Conservation (phyloP, 2,113 vertebrate species). For the Corythornis cristatus region DNA sequence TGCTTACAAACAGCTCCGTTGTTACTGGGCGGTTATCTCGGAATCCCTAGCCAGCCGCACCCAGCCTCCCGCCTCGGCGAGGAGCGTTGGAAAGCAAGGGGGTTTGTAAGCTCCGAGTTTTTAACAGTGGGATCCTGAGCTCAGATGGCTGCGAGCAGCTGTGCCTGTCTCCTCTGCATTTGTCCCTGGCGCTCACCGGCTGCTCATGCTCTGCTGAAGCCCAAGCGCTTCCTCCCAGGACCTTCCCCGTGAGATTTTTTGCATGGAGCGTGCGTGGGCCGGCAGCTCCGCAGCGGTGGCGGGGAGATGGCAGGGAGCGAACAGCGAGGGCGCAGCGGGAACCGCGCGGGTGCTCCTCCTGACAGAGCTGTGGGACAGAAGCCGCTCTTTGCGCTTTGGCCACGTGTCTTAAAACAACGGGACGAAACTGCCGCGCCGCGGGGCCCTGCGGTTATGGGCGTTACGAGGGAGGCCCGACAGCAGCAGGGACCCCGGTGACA, state of each 20-base stretch:
- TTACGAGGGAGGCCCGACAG: not conserved
- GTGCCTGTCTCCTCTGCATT: rapidly evolving
- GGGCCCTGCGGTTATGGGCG: rapidly evolving
- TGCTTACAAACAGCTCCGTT: too few relatives aligned
- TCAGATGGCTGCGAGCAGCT: rapidly evolving
- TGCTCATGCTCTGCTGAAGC: not conserved
- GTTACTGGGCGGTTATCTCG: too few relatives aligned
- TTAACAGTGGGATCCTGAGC: not conserved
- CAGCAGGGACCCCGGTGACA: rapidly evolving
- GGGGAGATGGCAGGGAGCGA: rapidly evolving
- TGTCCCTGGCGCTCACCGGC: rapidly evolving
- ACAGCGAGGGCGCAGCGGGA: rapidly evolving
- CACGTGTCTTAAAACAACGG: rapidly evolving
- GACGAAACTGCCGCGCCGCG: rapidly evolving
- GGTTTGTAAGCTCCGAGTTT: too few relatives aligned
- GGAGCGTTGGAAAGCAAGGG: too few relatives aligned
- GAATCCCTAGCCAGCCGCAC: too few relatives aligned
- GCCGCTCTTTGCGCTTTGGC: rapidly evolving
- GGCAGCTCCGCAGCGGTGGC: rapidly evolving
- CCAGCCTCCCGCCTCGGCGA: too few relatives aligned
- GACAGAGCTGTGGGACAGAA: rapidly evolving
- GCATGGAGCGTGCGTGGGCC: rapidly evolving
- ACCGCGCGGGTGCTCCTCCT: rapidly evolving
- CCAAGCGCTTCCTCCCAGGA: not conserved
- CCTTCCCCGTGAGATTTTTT: not conserved